Evolutionary conservation across 2,888 invertebrate species (phyloP).

Genomic region (Drosophila nr. perissopoda): DNA sequence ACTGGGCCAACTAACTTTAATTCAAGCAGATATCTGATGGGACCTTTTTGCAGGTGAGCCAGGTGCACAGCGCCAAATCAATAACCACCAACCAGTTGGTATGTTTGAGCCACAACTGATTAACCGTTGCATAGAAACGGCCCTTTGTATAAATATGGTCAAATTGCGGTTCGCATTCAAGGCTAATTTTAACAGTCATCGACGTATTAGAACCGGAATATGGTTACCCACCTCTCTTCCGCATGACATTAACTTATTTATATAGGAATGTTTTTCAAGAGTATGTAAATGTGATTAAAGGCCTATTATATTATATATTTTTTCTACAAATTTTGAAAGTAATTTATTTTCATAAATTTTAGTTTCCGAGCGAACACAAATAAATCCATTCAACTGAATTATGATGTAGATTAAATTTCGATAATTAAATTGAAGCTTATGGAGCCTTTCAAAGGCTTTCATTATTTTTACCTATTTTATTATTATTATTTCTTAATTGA

Average conservation of each 20-base stretch:
- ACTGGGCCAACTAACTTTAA: conserved; percentile 32
- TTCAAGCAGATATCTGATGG: conserved; percentile 19
- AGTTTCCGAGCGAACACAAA: not conserved
- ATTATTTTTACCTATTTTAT: not conserved
- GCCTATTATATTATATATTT: too few species aligned
- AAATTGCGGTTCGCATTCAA: conserved; percentile 1
- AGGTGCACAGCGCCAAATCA: conserved; percentile 11
- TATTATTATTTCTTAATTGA: not conserved
- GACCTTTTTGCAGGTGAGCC: not conserved
- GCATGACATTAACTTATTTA: not conserved
- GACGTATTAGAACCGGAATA: too few species aligned
- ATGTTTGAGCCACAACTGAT: not conserved
- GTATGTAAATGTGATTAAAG: not conserved
- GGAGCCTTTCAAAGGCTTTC: not conserved
- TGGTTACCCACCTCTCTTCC: not conserved
- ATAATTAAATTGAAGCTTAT: not conserved
- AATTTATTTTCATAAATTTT: not conserved
- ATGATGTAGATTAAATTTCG: not conserved
- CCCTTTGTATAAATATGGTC: not conserved
- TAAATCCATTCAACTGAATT: not conserved
- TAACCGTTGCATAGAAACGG: conserved; percentile 3
- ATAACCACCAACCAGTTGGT: not conserved
- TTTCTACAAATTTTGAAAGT: not conserved
- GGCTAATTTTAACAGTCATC: not conserved
- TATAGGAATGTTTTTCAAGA: not conserved